Percentiles rank a stretch among this genome's conserved stretches.
Conservation (phyloP, 2,113 vertebrate species). For the Bufo bufo region DNA sequence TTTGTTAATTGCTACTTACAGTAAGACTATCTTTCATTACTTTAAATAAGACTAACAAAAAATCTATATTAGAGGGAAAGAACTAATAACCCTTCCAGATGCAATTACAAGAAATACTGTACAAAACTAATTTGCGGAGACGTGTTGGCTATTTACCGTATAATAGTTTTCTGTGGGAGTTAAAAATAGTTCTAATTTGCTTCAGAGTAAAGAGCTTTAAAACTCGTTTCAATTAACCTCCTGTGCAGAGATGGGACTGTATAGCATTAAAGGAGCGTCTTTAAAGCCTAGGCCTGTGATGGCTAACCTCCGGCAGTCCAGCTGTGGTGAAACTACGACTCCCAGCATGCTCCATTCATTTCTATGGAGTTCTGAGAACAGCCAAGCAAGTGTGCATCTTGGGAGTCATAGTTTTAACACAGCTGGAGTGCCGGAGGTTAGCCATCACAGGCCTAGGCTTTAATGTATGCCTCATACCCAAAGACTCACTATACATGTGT, state of each 20-base stretch:
- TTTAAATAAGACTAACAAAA: slow-evolving; percentile 15
- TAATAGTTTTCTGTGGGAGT: background rate
- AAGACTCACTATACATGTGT: too few relatives aligned
- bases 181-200: background rate
- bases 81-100: background rate
- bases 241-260: background rate
- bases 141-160: background rate
- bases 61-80: slow-evolving; percentile 1
- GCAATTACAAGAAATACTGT: background rate
- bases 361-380: too few relatives aligned
- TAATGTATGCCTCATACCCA: too few relatives aligned
- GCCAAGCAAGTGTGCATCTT: too few relatives aligned
- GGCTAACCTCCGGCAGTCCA: too few relatives aligned
- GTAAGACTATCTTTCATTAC: slow-evolving; percentile 1
- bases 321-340: too few relatives aligned
- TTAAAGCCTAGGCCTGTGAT: background rate
- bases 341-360: too few relatives aligned
- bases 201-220: background rate
- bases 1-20: slow-evolving; percentile 12
- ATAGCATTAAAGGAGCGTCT: background rate
- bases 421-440: too few relatives aligned
- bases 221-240: background rate
- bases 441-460: too few relatives aligned
- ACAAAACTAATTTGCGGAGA: background rate
- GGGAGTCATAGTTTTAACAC: too few relatives aligned